phyloP scores from a whole-genome alignment of 2,113 vertebrate species.

The Psephotus haematonotus region DNA sequence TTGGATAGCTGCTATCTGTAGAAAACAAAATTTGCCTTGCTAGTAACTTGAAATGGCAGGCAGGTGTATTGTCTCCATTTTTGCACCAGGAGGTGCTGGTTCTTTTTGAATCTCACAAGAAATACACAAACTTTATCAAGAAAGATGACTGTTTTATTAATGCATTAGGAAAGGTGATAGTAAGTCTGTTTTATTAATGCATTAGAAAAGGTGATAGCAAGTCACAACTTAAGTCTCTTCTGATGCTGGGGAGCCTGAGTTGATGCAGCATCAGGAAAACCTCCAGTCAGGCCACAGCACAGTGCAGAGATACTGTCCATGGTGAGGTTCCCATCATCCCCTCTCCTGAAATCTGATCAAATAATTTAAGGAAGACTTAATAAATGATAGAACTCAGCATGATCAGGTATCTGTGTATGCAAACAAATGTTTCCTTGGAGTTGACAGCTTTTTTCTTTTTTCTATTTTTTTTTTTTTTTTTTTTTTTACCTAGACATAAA shows the following conservation, averaged over 20 bases:
- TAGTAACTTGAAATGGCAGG: background rate
- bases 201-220: background rate
- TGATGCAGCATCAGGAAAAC: accelerated
- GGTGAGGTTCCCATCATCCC: background rate
- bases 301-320: background rate
- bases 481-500: conserved; percentile 89
- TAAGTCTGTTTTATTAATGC: background rate
- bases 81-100: background rate
- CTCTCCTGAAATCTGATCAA: background rate
- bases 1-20: background rate
- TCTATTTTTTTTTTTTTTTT: background rate
- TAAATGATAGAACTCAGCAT: background rate
- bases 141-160: background rate
- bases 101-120: background rate
- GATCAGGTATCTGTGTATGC: background rate
- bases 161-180: background rate
- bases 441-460: background rate
- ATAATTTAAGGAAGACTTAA: background rate
- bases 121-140: background rate
- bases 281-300: background rate
- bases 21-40: background rate
- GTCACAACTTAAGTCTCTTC: background rate
- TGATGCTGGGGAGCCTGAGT: background rate
- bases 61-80: background rate
- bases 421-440: background rate